Evolutionary conservation across 2,888 invertebrate species (phyloP).

Genomic region (Cryptosula pallasiana): DNA sequence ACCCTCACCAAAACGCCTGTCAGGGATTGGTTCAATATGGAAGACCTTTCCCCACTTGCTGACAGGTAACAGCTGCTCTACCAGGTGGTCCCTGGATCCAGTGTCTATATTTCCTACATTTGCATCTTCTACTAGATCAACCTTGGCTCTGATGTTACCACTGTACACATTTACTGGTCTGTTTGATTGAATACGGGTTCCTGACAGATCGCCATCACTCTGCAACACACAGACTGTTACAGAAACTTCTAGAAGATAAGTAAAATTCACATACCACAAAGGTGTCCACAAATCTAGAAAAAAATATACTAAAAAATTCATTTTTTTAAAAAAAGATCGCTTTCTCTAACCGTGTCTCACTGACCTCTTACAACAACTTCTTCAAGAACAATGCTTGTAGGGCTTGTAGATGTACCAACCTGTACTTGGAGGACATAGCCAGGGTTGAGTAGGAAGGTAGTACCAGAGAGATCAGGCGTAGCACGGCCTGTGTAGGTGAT

Average conservation of each 20-base stretch:
- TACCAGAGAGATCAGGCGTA: not conserved
- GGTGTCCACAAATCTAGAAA: too few species aligned
- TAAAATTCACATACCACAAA: too few species aligned
- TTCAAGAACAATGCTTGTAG: too few species aligned
- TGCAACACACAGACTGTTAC: not conserved
- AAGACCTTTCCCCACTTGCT: not conserved
- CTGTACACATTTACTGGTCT: slow-evolving; percentile 4
- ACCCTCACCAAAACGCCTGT: not conserved
- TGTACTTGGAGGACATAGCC: slow-evolving; percentile 15
- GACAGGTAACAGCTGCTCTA: slow-evolving; percentile 4
- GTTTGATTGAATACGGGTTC: not conserved
- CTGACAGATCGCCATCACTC: slow-evolving; percentile 2
- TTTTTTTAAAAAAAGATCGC: too few species aligned
- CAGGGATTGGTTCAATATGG: slow-evolving; percentile 16
- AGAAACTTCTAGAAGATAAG: too few species aligned
- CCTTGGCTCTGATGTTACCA: slow-evolving; percentile 1
- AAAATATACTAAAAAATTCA: too few species aligned
- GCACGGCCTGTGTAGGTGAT: slow-evolving; percentile 16
- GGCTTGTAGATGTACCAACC: not conserved
- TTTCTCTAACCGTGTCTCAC: too few species aligned
- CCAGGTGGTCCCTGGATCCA: not conserved
- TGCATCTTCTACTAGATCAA: not conserved
- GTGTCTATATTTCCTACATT: not conserved
- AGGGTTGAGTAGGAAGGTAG: not conserved
- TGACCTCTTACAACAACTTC: too few species aligned